phyloP scores from a whole-genome alignment of 1,140 invertebrate species.

The Diuraphis noxia region DNA sequence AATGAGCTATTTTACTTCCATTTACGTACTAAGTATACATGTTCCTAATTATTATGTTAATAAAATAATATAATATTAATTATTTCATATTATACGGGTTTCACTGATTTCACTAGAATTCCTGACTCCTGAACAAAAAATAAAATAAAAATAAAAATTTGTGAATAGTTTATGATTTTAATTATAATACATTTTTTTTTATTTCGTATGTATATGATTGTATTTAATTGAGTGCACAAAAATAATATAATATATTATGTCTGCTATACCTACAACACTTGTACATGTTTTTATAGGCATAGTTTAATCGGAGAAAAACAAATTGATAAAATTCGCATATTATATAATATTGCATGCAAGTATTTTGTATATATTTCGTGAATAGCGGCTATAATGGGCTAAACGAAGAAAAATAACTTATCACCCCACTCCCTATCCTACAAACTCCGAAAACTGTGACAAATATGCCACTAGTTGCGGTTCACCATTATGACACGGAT shows the following conservation, averaged over 20 bases:
- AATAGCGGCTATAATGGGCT: background rate
- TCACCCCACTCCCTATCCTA: background rate
- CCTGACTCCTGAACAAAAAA: rapidly evolving
- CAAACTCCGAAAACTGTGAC: slow-evolving; percentile 28
- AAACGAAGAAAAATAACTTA: background rate
- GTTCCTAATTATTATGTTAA: background rate
- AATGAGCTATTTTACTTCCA: background rate
- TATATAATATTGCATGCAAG: too few species aligned
- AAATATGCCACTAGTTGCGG: slow-evolving; percentile 53
- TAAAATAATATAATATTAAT: background rate
- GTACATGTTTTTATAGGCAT: background rate
- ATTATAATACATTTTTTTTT: background rate
- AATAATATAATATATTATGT: background rate
- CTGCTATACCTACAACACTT: background rate
- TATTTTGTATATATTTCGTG: background rate
- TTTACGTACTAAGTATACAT: background rate
- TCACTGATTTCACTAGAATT: background rate
- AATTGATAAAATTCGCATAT: background rate
- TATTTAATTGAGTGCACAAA: background rate
- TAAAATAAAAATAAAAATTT: background rate
- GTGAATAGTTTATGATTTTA: background rate
- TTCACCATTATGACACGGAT: background rate
- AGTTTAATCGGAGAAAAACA: background rate
- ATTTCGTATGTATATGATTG: background rate
- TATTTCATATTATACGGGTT: too few species aligned